Evolutionary conservation across 2,888 invertebrate genomes (phyloP), one percentile per base, ranked within the genome.

Genomic region (Agonopterix arenella): DNA sequence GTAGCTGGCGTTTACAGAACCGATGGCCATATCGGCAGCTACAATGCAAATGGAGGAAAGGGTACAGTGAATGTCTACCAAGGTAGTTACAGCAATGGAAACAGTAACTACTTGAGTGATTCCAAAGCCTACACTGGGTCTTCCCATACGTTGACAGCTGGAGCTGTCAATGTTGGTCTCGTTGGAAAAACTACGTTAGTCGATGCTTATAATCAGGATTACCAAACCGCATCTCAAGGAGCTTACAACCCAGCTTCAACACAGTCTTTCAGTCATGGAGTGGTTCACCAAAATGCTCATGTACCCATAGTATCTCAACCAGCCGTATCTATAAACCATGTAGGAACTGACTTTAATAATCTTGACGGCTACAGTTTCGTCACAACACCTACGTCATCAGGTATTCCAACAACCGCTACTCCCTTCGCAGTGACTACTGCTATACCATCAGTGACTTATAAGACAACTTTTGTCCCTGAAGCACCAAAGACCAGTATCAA

Each of bases 101-200:
- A 82, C 51, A 80, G 75, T 4, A 75, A 79, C 49, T 84, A 85
- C 53, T 61, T 84, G 40, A 76, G 66, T 11, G 76, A 77, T 53
- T 66, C 72, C 1, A 80, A 77, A 46, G 80, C 75, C 2, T 74
- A 73, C 16, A 78, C 80, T 40, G 85, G 86, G 7, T 73, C 71
- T 0, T 79, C 84, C 7, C 89, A 89, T 47, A 81, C 80, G 45
- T 67, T 89, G 18, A 82, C 88, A 4, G 86, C 86, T 9, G 89
- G 89, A 36, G 86, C 89, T 37, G 74, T 90, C 0, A 90, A 88
- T 57, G 85, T 89, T 10, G 89, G 83, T 36, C 68, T 90, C 41
- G 89, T 90, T 7, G 90, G 90, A 38, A 89, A 89, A 64, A 90
- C 89, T 1, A 82, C 82, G 10, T 67, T 89, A 49, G 65, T 89